Evolutionary conservation across 1,140 invertebrate genomes (phyloP), one percentile per base, ranked within the genome.

Genomic region (Drosophila pseudoobscura): DNA sequence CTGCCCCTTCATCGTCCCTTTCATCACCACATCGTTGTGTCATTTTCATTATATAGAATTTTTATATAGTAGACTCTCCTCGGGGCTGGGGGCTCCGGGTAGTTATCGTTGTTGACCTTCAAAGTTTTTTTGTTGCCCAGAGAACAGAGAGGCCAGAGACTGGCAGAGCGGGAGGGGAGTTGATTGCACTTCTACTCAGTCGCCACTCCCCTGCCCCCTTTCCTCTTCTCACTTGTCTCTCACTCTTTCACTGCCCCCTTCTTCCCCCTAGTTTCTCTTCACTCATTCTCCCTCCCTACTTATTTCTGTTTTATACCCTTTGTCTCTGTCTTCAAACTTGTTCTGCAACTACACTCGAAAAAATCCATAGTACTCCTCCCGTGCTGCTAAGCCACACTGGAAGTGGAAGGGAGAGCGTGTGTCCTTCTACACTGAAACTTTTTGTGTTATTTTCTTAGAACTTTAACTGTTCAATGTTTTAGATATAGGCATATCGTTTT

Each of bases 71-170:
- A 60, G 45, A 29, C 24, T 58, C 46, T 54, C 11, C 24, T 13
- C 35, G 35, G 11, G 35, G 35, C 35, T 39, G 11, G 35, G 31
- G 3, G 29, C 29, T 31, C 29, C 29, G 62, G 49, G 31, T 41
- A 59, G 55, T 65, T 53, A 41, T 71, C 54, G 59, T 51, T 41
- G 39, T 45, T 73, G 66, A 76, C 75, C 71, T 88, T 77, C 71
- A 75, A 72, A 71, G 58, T 76, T 74, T 74, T 58, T 39, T 52
- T 51, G 20, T 35, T 51, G 46, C 56, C 8, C 39, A 44, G 26
- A 41, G 22, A 39, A 44, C 35, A 39, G 35, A 39, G 35, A 39
- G 35, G 49, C 35, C 56, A 41, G 52, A 45, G 51, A 46, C 55
- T 24, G 35, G 4, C 11, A 39, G 35, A 39, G 11, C 35, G 35